These are phyloP conservation scores for Mormyrus lacerda DNA, from an alignment of 2,113 vertebrate genomes.

Conservation along the genomic window DNA sequence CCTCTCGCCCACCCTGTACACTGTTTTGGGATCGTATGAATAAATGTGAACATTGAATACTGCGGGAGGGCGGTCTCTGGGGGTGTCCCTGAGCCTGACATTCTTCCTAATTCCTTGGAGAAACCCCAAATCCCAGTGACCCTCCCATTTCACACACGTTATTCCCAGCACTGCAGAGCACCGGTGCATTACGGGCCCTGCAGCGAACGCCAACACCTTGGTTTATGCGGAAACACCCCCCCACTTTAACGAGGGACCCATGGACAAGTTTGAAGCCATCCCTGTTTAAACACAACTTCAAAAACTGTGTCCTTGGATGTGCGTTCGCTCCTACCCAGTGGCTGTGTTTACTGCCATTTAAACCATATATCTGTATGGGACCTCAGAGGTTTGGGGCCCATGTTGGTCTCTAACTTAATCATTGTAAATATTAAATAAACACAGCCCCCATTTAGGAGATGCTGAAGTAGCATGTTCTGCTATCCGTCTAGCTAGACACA, in stretches of 20 bases:
- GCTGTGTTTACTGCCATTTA: neutral
- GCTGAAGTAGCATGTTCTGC: neutral
- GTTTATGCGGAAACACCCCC: neutral
- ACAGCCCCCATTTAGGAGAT: neutral
- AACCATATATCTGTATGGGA: neutral
- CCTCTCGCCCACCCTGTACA: neutral
- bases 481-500: neutral
- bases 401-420: neutral
- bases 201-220: neutral
- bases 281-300: neutral
- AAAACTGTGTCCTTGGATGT: neutral
- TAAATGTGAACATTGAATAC: constrained; percentile 5
- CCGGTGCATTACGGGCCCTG: neutral
- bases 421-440: neutral
- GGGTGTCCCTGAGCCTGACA: neutral
- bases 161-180: neutral
- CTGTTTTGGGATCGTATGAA: neutral
- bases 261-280: neutral
- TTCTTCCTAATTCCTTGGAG: neutral
- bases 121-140: neutral
- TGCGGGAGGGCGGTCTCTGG: neutral
- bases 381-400: neutral
- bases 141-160: neutral
- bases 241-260: neutral
- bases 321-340: neutral